Base-by-base conservation (phyloP, 2,888 invertebrate species). In the Campoplex nolae region DNA sequence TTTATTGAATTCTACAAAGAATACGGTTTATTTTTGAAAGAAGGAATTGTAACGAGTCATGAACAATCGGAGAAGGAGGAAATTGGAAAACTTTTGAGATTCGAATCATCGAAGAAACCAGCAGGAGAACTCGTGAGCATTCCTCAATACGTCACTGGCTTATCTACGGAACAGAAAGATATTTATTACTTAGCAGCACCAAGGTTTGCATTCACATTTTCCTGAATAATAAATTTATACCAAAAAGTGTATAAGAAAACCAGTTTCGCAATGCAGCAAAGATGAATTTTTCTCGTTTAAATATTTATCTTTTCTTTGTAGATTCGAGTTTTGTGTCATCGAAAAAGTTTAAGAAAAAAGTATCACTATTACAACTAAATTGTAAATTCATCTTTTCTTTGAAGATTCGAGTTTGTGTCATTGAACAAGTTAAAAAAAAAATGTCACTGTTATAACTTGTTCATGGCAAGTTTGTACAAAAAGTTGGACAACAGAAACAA, bases 101-200 rank as follows among this genome's bases (percentile, higher is more conserved):
- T 98, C 94, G 99, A 99, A 95, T 98, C 99, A 0, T 99, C 99
- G 0, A 96, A 96, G 88, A 95, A 96, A 85, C 96, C 96, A 18
- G 95, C 95, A 11, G 97, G 97, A 1, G 96, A 97, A 89, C 96
- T 96, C 91, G 97, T 98, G 4, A 97, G 97, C 2, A 95, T 99
- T 45, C 95, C 96, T 0, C 98, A 99, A 78, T 99, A 99, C 93
- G 96, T 96, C 83, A 95, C 95, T 56, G 95, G 97, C 83, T 97
- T 98, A 94, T 96, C 97, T 88, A 96, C 97, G 56, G 97, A 97
- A 48, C 97, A 98, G 91, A 97, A 97, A 91, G 97, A 97, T 87
- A 98, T 99, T 90, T 99, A 97, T 94, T 99, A 99, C 93, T 95
- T 99, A 89, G 97, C 98, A 51, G 98, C 99, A 18, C 99, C 99